A percentile compares a stretch with the other conserved stretches of the same genome.
Conservation (phyloP, 2,888 invertebrate species). For the Glomeris marginata region DNA sequence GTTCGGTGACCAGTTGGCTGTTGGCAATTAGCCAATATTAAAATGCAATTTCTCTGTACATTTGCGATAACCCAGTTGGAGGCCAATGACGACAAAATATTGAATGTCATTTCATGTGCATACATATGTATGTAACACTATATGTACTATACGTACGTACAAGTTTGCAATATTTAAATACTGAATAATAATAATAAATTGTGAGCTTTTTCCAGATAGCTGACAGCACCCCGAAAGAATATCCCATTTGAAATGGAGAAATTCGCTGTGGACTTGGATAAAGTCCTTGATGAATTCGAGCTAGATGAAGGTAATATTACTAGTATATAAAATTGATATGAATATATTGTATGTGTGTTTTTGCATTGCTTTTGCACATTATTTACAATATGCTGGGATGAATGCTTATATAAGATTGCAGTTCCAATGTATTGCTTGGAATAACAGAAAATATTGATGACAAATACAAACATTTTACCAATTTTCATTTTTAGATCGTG, state of each 20-base stretch:
- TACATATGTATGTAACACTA: too few relatives aligned
- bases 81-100: neutral
- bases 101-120: neutral
- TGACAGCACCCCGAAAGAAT: too few relatives aligned
- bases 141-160: too few relatives aligned
- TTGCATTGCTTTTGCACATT: neutral
- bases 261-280: conserved; percentile 58
- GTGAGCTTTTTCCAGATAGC: too few relatives aligned
- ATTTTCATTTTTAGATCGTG: conserved; percentile 1
- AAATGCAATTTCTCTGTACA: neutral
- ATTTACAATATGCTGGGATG: neutral
- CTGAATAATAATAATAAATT: too few relatives aligned
- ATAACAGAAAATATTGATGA: too few relatives aligned
- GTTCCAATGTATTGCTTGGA: too few relatives aligned
- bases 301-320: conserved; percentile 42
- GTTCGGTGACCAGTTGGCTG: conserved; percentile 1
- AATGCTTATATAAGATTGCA: too few relatives aligned
- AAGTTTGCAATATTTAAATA: too few relatives aligned
- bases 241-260: conserved; percentile 36
- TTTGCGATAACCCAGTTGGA: neutral
- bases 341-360: conserved; percentile 4
- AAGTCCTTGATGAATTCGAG: conserved; percentile 70
- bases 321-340: too few relatives aligned
- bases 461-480: neutral
- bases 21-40: conserved; percentile 1